Conservation (phyloP, 2,113 vertebrate genomes). For the Oophaga pumilio region DNA sequence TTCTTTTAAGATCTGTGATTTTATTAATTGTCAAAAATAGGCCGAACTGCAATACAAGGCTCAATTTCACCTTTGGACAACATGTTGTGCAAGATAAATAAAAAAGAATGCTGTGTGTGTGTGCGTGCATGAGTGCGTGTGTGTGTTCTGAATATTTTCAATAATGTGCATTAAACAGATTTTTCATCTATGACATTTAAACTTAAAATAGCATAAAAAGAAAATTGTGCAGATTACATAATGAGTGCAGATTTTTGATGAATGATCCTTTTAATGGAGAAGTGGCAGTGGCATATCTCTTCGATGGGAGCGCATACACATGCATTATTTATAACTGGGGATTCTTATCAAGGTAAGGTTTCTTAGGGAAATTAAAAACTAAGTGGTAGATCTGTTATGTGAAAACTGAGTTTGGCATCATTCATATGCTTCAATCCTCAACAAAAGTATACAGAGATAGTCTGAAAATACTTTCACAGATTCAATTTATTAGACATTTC, state of each 20-base stretch:
- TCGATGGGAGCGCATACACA: neutral
- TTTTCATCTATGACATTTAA: neutral
- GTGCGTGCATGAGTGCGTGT: too few relatives aligned
- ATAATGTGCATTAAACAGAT: neutral
- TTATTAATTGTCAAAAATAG: too few relatives aligned
- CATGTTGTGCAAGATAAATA: too few relatives aligned
- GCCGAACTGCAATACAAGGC: too few relatives aligned
- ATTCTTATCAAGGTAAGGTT: conserved; percentile 31
- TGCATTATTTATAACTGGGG: conserved; percentile 21
- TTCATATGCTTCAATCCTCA: neutral
- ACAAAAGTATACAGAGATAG: conserved; percentile 14
- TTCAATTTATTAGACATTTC: conserved; percentile 40
- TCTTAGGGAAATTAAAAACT: conserved; percentile 37
- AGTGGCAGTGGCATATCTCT: neutral
- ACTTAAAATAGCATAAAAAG: neutral
- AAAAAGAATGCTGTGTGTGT: too few relatives aligned
- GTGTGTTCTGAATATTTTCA: too few relatives aligned
- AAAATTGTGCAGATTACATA: neutral
- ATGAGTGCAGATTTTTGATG: neutral
- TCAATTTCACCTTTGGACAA: too few relatives aligned
- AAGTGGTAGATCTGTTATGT: conserved; percentile 35
- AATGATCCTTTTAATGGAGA: neutral
- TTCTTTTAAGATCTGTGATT: too few relatives aligned
- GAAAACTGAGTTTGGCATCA: conserved; percentile 25
- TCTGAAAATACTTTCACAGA: conserved; percentile 16